phyloP scores from a whole-genome alignment of 2,113 vertebrate species.

The Tachuris rubrigastra region DNA sequence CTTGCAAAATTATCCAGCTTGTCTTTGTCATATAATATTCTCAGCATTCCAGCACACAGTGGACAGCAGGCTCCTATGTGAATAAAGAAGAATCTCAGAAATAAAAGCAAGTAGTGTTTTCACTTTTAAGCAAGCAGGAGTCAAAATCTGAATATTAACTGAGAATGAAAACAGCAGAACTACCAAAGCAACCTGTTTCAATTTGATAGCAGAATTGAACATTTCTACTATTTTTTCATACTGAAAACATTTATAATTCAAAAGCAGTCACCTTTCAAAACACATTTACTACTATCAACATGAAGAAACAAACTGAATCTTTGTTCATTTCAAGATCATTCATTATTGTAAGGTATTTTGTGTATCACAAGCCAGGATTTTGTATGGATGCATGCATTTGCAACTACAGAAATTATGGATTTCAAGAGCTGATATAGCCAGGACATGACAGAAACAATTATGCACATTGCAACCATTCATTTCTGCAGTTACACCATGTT shows the following conservation, averaged over 20 bases:
- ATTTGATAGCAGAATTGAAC: neutral
- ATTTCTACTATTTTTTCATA: neutral
- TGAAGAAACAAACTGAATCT: neutral
- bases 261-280: neutral
- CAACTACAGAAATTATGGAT: neutral
- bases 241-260: neutral
- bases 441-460: neutral
- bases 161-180: neutral
- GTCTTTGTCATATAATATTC: slow-evolving; percentile 91
- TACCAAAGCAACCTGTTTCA: neutral
- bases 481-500: neutral
- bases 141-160: neutral
- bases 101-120: neutral
- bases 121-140: neutral
- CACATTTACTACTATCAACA: neutral
- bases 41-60: slow-evolving; percentile 92
- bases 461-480: neutral
- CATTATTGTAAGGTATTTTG: neutral
- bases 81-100: neutral
- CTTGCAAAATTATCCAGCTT: slow-evolving; percentile 92
- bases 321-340: neutral
- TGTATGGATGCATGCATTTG: neutral
- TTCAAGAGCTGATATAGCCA: neutral
- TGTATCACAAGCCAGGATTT: neutral
- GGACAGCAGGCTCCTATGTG: slow-evolving; percentile 92